Evolutionary conservation across 2,113 vertebrate species (phyloP).

Genomic region (Gallinago undulata): DNA sequence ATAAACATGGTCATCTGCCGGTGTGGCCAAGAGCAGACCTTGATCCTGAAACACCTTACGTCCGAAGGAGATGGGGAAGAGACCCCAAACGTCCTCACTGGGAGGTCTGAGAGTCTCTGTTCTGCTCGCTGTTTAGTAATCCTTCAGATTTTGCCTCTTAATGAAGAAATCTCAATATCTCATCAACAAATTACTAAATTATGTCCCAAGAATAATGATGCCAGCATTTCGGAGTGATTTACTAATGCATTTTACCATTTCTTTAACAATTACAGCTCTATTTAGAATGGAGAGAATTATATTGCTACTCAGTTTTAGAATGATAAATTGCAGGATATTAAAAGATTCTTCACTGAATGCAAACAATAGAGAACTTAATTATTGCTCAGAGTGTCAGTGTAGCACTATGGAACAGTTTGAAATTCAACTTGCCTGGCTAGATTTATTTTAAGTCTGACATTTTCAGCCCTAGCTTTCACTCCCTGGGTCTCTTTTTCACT

Average conservation of each 20-base stretch:
- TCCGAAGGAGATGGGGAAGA: background rate
- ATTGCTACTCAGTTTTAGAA: slow-evolving; percentile 36
- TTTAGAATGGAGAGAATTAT: slow-evolving; percentile 12
- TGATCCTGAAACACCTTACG: background rate
- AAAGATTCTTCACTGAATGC: slow-evolving; percentile 47
- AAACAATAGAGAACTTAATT: slow-evolving; percentile 62
- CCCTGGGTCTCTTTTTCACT: slow-evolving; percentile 36
- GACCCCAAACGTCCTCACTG: background rate
- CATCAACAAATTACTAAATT: background rate
- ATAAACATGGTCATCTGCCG: background rate
- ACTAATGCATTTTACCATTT: slow-evolving; percentile 22
- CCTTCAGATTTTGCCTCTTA: background rate
- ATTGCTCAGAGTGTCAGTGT: slow-evolving; percentile 45
- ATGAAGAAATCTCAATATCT: background rate
- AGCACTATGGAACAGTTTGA: slow-evolving; percentile 43
- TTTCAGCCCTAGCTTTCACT: slow-evolving; percentile 48
- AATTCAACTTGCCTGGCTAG: slow-evolving; percentile 49
- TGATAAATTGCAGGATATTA: slow-evolving; percentile 56
- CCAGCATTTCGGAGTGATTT: background rate
- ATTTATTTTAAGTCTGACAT: slow-evolving; percentile 69
- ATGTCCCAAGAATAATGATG: background rate
- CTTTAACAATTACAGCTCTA: slow-evolving; percentile 12
- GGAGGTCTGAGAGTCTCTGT: background rate
- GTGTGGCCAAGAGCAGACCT: background rate
- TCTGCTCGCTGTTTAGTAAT: background rate